Conservation (phyloP, 2,888 invertebrate genomes). For the Torymus aiolomorphi region DNA sequence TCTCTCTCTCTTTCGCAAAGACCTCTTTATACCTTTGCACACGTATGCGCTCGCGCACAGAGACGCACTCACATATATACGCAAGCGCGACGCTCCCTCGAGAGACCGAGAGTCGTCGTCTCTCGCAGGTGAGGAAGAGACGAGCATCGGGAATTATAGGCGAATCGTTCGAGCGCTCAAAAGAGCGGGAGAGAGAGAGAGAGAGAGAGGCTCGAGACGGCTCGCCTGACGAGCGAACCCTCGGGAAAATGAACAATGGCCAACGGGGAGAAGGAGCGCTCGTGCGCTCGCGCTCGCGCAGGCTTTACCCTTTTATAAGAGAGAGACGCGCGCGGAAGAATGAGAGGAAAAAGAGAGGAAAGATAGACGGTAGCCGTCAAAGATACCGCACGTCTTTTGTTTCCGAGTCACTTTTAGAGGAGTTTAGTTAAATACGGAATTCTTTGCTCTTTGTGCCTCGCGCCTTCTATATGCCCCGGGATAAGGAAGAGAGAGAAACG, state of each 20-base stretch:
- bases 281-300: not conserved
- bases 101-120: too few relatives aligned
- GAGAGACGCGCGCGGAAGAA: conserved; percentile 22
- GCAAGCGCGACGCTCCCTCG: too few relatives aligned
- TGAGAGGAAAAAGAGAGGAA: conserved; percentile 9
- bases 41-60: not conserved
- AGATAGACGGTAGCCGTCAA: conserved; percentile 29
- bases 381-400: conserved; percentile 53
- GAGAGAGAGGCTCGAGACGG: conserved; percentile 4
- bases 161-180: conserved; percentile 68
- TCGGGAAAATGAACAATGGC: conserved; percentile 70
- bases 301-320: conserved; percentile 23
- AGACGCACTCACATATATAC: not conserved
- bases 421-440: conserved; percentile 44
- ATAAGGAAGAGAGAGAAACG: too few relatives aligned
- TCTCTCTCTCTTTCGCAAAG: not conserved
- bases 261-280: conserved; percentile 22
- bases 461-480: too few relatives aligned
- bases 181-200: not conserved
- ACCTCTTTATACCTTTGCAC: conserved; percentile 9
- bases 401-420: conserved; percentile 16
- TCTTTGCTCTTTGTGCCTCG: not conserved
- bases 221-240: conserved; percentile 59
- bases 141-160: conserved; percentile 70
- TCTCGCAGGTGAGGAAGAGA: conserved; percentile 57